phyloP scores from a whole-genome alignment of 2,113 vertebrate species.

The Phodopus roborovskii region DNA sequence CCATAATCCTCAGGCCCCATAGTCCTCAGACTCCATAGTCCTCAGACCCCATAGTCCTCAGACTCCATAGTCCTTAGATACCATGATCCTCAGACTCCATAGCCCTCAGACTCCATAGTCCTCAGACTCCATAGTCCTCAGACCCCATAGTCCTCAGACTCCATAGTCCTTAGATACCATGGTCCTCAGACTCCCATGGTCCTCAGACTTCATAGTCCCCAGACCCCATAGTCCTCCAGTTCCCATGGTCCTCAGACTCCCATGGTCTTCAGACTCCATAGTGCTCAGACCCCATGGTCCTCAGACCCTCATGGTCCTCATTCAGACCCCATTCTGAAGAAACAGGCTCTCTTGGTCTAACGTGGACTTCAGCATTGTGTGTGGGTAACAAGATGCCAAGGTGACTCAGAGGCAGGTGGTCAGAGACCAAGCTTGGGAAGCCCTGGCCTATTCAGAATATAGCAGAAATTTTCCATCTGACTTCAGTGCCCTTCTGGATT shows the following conservation, averaged over 20 bases:
- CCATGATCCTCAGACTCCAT: too few relatives aligned
- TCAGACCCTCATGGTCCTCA: not conserved
- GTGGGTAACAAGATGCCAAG: not conserved
- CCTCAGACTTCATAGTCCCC: too few relatives aligned
- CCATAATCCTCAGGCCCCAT: too few relatives aligned
- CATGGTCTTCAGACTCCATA: too few relatives aligned
- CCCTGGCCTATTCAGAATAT: not conserved
- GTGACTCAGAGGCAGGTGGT: not conserved
- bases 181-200: not conserved
- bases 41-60: not conserved
- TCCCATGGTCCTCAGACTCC: not conserved
- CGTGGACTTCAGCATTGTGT: not conserved
- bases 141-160: too few relatives aligned
- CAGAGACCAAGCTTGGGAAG: not conserved
- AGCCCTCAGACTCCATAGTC: not conserved
- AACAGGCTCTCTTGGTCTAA: not conserved
- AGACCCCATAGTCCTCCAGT: not conserved
- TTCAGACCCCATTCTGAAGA: not conserved
- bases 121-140: not conserved
- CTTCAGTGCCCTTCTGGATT: not conserved
- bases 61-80: not conserved
- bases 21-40: too few relatives aligned
- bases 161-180: not conserved
- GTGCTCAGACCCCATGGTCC: too few relatives aligned
- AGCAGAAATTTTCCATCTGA: constrained; percentile 7